Percentiles rank a stretch among this genome's conserved stretches.
Evolutionary conservation across 2,888 invertebrate genomes (phyloP).

Genomic region (Calliopum simillimum): DNA sequence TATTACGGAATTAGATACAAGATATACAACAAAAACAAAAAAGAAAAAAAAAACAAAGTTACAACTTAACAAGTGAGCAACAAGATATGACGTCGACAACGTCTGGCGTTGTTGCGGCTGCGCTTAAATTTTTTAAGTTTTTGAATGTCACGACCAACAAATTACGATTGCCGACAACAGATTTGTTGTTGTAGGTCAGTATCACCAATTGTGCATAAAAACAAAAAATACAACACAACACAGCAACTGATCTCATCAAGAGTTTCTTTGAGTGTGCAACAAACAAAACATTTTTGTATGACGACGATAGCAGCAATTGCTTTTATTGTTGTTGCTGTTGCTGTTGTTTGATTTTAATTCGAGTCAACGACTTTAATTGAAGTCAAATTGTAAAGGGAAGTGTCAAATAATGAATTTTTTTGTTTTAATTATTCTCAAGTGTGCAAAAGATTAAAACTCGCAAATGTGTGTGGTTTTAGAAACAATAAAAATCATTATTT

Average conservation of each 20-base stretch:
- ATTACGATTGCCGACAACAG: background rate
- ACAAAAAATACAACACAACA: too few relatives aligned
- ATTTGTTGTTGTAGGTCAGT: conserved; percentile 18
- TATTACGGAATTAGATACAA: conserved; percentile 1
- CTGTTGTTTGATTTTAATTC: background rate
- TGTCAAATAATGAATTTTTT: too few relatives aligned
- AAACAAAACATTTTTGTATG: background rate
- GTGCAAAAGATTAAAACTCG: too few relatives aligned
- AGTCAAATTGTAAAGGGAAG: background rate
- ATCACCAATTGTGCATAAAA: background rate
- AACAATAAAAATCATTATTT: too few relatives aligned
- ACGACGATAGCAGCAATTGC: background rate
- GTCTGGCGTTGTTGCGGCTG: conserved; percentile 7
- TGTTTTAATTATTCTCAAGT: too few relatives aligned
- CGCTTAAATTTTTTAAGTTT: conserved; percentile 16
- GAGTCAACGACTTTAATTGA: conserved; percentile 15
- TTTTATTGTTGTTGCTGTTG: background rate
- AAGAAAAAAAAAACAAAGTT: too few relatives aligned
- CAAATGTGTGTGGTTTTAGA: too few relatives aligned
- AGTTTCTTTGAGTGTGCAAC: background rate
- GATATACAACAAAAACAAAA: background rate
- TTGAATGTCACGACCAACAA: conserved; percentile 26
- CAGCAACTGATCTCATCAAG: too few relatives aligned
- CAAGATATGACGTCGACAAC: too few relatives aligned
- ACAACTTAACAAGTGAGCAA: too few relatives aligned